Conservation (phyloP, 1,140 invertebrate species). For the Pseudomyrmex cubaensis region DNA sequence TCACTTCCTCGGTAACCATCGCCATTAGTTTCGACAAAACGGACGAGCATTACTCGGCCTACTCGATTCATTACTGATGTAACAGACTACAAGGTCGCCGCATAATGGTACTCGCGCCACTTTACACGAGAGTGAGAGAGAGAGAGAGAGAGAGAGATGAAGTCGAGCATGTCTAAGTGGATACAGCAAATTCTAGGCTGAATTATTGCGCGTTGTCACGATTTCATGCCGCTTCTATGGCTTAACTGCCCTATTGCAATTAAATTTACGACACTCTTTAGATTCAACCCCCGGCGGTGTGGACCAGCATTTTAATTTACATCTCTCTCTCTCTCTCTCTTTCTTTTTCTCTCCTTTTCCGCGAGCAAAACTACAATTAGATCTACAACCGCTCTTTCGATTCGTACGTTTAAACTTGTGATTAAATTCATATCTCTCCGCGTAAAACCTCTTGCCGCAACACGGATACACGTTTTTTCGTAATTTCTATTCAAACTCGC, state of each 20-base stretch:
- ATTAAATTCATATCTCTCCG: conserved; percentile 29
- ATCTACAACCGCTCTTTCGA: conserved; percentile 6
- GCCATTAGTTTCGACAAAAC: conserved; percentile 50
- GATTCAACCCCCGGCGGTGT: background rate
- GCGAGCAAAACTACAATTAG: conserved; percentile 27
- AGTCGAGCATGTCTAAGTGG: conserved; percentile 49
- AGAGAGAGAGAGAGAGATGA: conserved; percentile 19
- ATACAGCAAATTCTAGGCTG: conserved; percentile 37
- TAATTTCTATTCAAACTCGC: conserved; percentile 11
- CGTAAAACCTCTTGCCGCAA: background rate
- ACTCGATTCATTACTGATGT: conserved; percentile 56
- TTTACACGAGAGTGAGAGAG: conserved; percentile 43
- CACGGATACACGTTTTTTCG: background rate
- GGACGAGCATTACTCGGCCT: conserved; percentile 31
- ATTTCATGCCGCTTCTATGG: background rate
- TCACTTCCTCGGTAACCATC: background rate
- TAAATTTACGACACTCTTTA: conserved; percentile 49
- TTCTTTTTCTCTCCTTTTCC: background rate
- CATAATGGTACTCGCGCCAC: conserved; percentile 52
- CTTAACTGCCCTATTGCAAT: conserved; percentile 33
- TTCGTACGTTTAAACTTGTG: conserved; percentile 23
- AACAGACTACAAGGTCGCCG: conserved; percentile 41
- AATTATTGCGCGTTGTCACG: conserved; percentile 31
- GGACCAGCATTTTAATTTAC: conserved; percentile 41
- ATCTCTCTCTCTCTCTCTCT: no score